Conservation (phyloP, 2,888 invertebrate genomes). For the Pelosia muscerda region DNA sequence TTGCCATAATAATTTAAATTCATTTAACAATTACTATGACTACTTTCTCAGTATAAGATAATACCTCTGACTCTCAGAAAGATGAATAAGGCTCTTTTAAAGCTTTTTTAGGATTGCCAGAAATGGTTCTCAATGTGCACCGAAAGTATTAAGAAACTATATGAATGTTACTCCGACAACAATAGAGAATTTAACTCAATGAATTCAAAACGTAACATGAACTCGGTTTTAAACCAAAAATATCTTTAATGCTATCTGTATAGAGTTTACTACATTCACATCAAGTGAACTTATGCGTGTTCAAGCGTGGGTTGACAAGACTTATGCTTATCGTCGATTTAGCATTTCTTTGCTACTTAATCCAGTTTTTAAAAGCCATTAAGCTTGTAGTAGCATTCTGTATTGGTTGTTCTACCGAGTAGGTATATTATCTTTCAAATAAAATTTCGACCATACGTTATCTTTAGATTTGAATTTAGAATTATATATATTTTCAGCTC, state of each 20-base stretch:
- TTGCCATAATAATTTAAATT: neutral
- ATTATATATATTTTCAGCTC: constrained; percentile 13
- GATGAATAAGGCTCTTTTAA: neutral
- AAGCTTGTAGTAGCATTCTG: constrained; percentile 80
- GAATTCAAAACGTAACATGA: constrained; percentile 35
- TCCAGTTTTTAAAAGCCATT: constrained; percentile 83
- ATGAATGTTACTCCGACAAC: constrained; percentile 34
- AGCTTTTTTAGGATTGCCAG: constrained; percentile 32
- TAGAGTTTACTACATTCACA: constrained; percentile 56
- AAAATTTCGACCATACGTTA: constrained; percentile 40
- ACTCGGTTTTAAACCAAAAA: constrained; percentile 41
- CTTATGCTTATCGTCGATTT: constrained; percentile 82
- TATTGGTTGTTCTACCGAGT: constrained; percentile 70
- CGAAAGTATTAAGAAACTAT: constrained; percentile 35
- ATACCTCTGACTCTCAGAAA: no score
- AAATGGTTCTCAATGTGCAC: constrained; percentile 29
- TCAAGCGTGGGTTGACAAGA: constrained; percentile 81
- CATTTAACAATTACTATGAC: no score
- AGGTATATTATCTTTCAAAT: constrained; percentile 45
- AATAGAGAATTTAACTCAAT: constrained; percentile 52
- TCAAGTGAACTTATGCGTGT: constrained; percentile 45
- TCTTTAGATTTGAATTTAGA: constrained; percentile 22
- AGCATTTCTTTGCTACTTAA: constrained; percentile 84
- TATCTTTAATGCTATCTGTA: constrained; percentile 49
- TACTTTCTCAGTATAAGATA: no score